Conservation (phyloP, 2,113 vertebrate species). For the Mormyrus lacerda region DNA sequence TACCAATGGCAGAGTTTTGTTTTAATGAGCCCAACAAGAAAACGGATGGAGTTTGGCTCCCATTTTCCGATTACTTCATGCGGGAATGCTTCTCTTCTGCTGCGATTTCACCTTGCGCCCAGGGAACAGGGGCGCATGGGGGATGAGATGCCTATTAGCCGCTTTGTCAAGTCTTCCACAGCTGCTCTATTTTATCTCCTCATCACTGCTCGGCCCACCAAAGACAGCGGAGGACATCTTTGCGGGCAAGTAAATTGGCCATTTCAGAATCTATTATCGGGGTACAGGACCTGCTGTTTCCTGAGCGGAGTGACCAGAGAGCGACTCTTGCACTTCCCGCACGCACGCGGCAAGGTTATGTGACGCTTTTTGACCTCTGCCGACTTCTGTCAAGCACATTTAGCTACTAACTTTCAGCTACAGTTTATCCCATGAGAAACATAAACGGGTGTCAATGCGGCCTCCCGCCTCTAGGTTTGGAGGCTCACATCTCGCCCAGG, state of each 20-base stretch:
- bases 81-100: not conserved
- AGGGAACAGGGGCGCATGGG: not conserved
- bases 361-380: not conserved
- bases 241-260: conserved; percentile 8
- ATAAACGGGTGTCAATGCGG: not conserved
- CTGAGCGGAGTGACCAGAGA: not conserved
- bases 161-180: not conserved
- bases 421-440: not conserved
- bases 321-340: not conserved
- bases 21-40: not conserved
- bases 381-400: not conserved
- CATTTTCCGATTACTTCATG: not conserved
- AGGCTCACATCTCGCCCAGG: not conserved
- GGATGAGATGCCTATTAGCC: not conserved
- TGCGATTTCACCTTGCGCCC: not conserved
- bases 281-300: conserved; percentile 8
- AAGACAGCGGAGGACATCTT: conserved; percentile 7
- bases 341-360: not conserved
- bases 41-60: not conserved
- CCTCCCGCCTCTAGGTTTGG: not conserved
- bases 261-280: conserved; percentile 18
- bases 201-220: not conserved
- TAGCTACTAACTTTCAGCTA: not conserved
- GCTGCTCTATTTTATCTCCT: conserved; percentile 4
- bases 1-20: not conserved